A percentile compares a stretch with the other conserved stretches of the same genome.
Conservation (phyloP, 2,113 vertebrate genomes). For the Saccopteryx bilineata region DNA sequence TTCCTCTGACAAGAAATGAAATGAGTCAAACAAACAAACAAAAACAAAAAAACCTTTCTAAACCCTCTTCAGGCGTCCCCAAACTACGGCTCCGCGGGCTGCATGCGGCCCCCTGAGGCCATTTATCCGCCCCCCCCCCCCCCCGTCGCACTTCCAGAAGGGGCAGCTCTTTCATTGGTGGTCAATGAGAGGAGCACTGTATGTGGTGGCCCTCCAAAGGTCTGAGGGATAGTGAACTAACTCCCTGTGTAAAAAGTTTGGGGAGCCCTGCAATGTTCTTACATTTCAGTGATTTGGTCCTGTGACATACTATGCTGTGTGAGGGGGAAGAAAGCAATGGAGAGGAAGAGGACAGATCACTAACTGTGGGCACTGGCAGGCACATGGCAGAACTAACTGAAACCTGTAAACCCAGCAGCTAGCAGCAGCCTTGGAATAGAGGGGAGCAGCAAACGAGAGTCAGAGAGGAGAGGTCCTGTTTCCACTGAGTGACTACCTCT, state of each 20-base stretch:
- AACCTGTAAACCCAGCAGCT: background rate
- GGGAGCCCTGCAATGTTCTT: background rate
- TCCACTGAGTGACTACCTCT: background rate
- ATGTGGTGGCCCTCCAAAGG: too few relatives aligned
- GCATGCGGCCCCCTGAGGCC: too few relatives aligned
- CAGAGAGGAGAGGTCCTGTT: background rate
- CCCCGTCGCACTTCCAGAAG: too few relatives aligned
- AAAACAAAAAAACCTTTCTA: background rate
- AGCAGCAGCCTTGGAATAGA: background rate
- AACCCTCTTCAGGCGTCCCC: background rate
- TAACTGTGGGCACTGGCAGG: background rate
- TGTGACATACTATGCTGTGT: background rate
- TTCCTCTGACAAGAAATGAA: constrained; percentile 13
- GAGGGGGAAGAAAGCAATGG: background rate
- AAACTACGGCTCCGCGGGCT: too few relatives aligned
- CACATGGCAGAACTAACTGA: background rate
- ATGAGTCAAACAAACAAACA: background rate
- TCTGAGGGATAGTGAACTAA: too few relatives aligned
- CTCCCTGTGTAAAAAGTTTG: too few relatives aligned
- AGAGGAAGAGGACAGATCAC: background rate
- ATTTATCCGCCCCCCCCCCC: too few relatives aligned
- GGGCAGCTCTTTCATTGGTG: too few relatives aligned
- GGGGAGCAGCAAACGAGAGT: background rate
- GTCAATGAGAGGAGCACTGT: too few relatives aligned
- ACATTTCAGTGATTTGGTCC: background rate